A percentile compares a stretch with the other conserved stretches of the same genome.
Evolutionary conservation across 2,113 vertebrate species (phyloP).

Genomic region (Osmerus eperlanus): DNA sequence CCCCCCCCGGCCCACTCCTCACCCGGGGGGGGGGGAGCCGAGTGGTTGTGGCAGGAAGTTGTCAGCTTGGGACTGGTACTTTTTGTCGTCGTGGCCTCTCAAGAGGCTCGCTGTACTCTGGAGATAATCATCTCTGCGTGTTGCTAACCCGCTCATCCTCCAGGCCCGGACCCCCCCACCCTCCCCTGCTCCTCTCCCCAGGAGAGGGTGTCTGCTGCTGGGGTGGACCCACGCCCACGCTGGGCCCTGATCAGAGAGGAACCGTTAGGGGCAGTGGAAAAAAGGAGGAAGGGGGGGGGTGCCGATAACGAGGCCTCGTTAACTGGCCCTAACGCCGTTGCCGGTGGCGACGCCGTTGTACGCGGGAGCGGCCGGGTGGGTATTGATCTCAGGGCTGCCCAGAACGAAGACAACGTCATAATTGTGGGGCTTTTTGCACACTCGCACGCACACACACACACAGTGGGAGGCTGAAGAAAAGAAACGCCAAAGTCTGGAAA

Average conservation of each 20-base stretch:
- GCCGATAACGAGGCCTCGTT: conserved; percentile 48
- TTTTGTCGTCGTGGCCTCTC: conserved; percentile 15
- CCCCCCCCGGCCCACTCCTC: background rate
- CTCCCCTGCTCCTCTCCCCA: background rate
- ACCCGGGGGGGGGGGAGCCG: no score
- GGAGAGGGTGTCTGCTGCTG: background rate
- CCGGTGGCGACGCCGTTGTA: conserved; percentile 36
- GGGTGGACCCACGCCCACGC: conserved; percentile 19
- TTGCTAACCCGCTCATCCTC: conserved; percentile 32
- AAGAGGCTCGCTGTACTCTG: conserved; percentile 18
- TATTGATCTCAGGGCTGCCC: conserved; percentile 36
- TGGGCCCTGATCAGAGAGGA: conserved; percentile 40
- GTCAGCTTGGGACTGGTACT: conserved; percentile 17
- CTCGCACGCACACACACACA: background rate
- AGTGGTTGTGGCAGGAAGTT: no score
- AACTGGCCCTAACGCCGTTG: conserved; percentile 30
- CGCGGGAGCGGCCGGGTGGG: conserved; percentile 27
- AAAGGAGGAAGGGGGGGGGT: conserved; percentile 11
- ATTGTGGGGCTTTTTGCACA: conserved; percentile 24
- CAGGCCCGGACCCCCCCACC: conserved; percentile 13
- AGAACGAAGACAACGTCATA: conserved; percentile 44
- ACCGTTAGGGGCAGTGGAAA: conserved; percentile 13
- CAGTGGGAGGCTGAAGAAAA: conserved; percentile 18
- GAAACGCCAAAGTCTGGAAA: conserved; percentile 21
- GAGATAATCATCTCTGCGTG: background rate